Base-by-base conservation (phyloP, 2,113 vertebrate genomes). In the Pandion haliaetus region DNA sequence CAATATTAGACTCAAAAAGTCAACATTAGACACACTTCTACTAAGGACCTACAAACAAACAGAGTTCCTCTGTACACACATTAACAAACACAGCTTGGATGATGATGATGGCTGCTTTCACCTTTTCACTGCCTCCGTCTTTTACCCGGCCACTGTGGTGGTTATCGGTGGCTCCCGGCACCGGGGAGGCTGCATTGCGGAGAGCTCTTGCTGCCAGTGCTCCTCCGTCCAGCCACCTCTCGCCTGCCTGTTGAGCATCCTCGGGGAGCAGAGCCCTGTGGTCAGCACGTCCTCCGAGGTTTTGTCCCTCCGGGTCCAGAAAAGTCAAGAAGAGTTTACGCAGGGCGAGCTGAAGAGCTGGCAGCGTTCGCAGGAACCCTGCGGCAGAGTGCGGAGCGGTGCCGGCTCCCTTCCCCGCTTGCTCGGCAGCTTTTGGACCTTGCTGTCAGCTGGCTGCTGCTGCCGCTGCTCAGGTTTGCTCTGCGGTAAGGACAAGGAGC, bases 31-130 rank as follows among this genome's bases (percentile, higher is more conserved):
- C 98, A 98, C 98, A 98, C 99, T 99, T 98, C 98, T 99, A 98
- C 98, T 98, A 97, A 99, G 99, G 98, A 99, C 98, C 98, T 99
- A 99, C 98, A 99, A 99, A 99, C 98, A 99, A 98, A 99, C 98
- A 98, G 98, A 99, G 98, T 98, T 99, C 98, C 96, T 99, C 98
- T 97, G 99, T 99, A 99, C 98, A 98, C 99, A 99, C 98, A 99
- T 99, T 99, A 99, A 98, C 97, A 97, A 98, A 97, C 92, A 97
- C 91, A 93, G 93, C 98, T 96, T 96, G 95, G 97, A 34, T 31
- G 32, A 97, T 96, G 98, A 97, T 98, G 95, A 98, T 98, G 95
- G 97, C 95, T 85, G 98, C 98, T 98, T 98, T 98, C 98, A 98
- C 98, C 97, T 98, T 97, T 96, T 92, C 95, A 78, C 95, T 42